Evolutionary conservation across 2,797 vertebrate species (phyloP), one percentile per base, ranked within the genome.

Genomic region (Xiphophorus birchmanni): DNA sequence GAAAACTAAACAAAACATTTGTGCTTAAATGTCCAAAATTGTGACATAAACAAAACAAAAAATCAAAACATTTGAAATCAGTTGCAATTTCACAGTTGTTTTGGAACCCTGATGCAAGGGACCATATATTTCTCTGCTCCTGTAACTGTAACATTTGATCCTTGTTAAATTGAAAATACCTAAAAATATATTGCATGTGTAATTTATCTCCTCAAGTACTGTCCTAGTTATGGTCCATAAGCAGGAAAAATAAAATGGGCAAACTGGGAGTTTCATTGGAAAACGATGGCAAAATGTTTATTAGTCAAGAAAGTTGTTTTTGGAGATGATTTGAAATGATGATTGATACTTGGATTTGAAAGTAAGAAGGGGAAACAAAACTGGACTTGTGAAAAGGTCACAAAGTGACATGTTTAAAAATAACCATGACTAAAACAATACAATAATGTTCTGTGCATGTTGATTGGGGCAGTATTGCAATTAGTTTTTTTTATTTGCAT

Each of bases 341-440:
- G 21, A 52, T 52, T 23, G 21, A 52, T 52, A 23, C 50, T 52
- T n/a, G 48, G 32, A 73, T 35, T 37, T 56, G 56, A 85, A 86
- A 80, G 47, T 48, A 3, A 80, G 82, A 87, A 8, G 18, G 74
- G 74, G 84, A 90, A 89, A 76, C 60, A 79, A 83, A 90, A 88
- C 63, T 75, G 17, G 37, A 45, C 75, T 79, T 83, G 47, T 65
- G 77, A 80, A 76, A 74, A 37, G 5, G 29, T 74, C 37, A 47
- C 45, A 71, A 58, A 56, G 73, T 42, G 40, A 29, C n/a, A 69
- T 3, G 1, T 11, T 18, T 17, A 81, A 60, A 77, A 29, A 76
- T 56, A 63, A 18, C 18, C 50, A 37, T 10, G 67, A 11, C 45
- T 15, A 45, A 84, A 47, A 69, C 42, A 48, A 8, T 32, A 63